Evolutionary conservation across 2,888 invertebrate genomes (phyloP), one percentile per base, ranked within the genome.

Genomic region (Netelia inedita): DNA sequence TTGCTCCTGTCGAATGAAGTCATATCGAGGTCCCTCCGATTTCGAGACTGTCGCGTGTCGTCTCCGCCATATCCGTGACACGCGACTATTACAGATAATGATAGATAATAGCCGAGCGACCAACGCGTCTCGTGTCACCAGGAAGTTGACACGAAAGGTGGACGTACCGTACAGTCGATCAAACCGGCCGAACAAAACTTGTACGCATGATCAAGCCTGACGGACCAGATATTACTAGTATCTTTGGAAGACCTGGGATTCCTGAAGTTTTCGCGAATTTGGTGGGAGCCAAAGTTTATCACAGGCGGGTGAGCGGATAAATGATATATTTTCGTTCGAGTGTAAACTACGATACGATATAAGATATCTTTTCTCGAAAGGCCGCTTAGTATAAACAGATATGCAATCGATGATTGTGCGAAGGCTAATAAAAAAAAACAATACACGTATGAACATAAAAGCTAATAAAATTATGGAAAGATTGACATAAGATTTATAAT

Each of bases 71-170:
- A 41, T 65, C 16, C 19, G 50, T 71, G 69, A 80, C 78, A 74
- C 69, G 46, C 55, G 55, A 50, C 73, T 55, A 74, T 78, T 78
- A 55, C 57, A 16, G 23, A 63, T 84, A 78, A 80, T 78, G 28
- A 50, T 23, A 19, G 43, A 50, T 76, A 73, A 80, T 76, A 71
- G 23, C 41, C 19, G 55, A 16, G 46, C n/a, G 55, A 55, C 2
- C 6, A 35, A 35, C 6, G 55, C 19, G 55, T 55, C 55, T 50
- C 50, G 50, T 14, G 19, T 55, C 55, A 55, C 55, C 55, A 55
- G 9, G 16, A 55, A 9, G 5, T 55, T 16, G n/a, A 50, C 50
- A n/a, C 50, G 50, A 14, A 50, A 11, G 35, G 46, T 14, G 46
- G 46, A 46, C 14, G n/a, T 16, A 14, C 55, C 16, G 16, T 19